phyloP scores from a whole-genome alignment of 1,140 invertebrate species.

The Drosophila sp. region DNA sequence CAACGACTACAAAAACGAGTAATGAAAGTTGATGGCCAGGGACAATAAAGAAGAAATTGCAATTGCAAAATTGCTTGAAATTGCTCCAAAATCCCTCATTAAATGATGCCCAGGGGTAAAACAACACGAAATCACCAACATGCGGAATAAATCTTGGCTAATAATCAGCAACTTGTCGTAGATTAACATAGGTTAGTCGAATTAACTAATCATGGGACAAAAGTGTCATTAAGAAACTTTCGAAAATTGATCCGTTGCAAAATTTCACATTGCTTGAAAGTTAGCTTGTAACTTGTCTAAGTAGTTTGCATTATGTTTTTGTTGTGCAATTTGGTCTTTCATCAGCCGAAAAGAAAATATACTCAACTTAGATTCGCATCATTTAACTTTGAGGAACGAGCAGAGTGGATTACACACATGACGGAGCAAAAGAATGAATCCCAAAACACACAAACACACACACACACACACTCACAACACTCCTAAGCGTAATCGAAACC shows the following conservation, averaged over 20 bases:
- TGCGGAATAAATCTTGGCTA: not conserved
- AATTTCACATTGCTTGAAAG: not conserved
- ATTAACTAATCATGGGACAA: too few relatives aligned
- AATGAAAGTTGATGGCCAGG: conserved; percentile 9
- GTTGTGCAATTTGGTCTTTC: conserved; percentile 60
- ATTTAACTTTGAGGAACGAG: conserved; percentile 75
- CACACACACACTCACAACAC: not conserved
- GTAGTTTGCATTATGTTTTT: conserved; percentile 35
- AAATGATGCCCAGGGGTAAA: not conserved
- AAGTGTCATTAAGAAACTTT: too few relatives aligned
- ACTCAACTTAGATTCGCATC: conserved; percentile 73
- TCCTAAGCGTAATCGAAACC: conserved; percentile 70
- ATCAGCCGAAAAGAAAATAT: conserved; percentile 61
- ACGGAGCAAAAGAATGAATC: conserved; percentile 42
- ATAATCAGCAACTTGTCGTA: not conserved
- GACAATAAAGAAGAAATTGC: conserved; percentile 8
- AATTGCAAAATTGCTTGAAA: conserved; percentile 5
- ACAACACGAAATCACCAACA: not conserved
- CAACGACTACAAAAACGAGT: not conserved
- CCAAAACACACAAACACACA: not conserved
- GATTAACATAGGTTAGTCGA: not conserved
- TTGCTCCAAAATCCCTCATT: conserved; percentile 7
- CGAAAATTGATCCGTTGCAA: not conserved
- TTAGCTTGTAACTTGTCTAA: not conserved
- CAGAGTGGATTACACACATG: conserved; percentile 80